Evolutionary conservation across 92 coral and sea anemone genomes (phyloP).

Genomic region (Epizoanthus scotinus): DNA sequence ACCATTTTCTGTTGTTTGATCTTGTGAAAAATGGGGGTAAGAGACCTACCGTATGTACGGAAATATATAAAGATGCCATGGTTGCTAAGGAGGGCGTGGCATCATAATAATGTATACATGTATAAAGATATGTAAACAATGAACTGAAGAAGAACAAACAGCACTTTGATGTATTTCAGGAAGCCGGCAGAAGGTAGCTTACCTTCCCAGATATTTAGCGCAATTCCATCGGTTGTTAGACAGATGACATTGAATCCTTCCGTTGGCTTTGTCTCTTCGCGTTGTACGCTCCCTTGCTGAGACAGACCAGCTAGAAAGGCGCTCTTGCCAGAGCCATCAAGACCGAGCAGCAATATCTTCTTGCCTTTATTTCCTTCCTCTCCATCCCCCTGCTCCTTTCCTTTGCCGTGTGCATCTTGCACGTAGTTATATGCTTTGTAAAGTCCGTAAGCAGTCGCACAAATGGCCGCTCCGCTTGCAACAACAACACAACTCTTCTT

Average conservation of each 20-base stretch:
- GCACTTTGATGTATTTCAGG: background rate
- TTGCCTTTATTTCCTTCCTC: slow-evolving; percentile 60
- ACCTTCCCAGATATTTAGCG: slow-evolving; percentile 96
- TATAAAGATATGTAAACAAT: background rate
- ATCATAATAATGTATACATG: no score
- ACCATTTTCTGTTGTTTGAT: no score
- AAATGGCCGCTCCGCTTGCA: slow-evolving; percentile 62
- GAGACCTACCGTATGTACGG: no score
- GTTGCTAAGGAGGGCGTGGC: no score
- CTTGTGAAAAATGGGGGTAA: no score
- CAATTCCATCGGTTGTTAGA: slow-evolving; percentile 79
- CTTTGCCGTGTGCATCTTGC: slow-evolving; percentile 25
- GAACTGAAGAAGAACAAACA: background rate
- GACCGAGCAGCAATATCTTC: slow-evolving; percentile 79
- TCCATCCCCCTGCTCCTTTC: slow-evolving; percentile 54
- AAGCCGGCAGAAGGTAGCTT: slow-evolving; percentile 11
- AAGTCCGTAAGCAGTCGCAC: slow-evolving; percentile 73
- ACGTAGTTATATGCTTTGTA: slow-evolving; percentile 58
- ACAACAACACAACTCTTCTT: slow-evolving; percentile 68
- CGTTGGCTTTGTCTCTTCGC: slow-evolving; percentile 74
- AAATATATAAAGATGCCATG: no score
- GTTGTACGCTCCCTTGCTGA: slow-evolving; percentile 58
- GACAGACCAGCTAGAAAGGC: slow-evolving; percentile 88
- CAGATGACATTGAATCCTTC: slow-evolving; percentile 93
- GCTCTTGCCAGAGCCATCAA: slow-evolving; percentile 87